phyloP scores from a whole-genome alignment of 2,888 invertebrate species.

The Cantharis nigra region DNA sequence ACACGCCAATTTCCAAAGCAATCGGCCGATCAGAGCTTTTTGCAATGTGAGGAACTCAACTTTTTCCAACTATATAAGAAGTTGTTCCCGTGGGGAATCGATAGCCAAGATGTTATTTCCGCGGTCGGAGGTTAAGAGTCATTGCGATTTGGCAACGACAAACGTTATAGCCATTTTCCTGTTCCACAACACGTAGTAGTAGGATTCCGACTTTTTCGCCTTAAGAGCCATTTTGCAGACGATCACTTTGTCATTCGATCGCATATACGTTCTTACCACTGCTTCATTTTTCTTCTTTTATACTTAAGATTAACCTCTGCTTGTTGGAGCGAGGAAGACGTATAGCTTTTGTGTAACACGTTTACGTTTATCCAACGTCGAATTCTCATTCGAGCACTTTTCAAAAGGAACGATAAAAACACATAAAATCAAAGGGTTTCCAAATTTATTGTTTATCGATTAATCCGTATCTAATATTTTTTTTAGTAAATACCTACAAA shows the following conservation, averaged over 20 bases:
- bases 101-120: slow-evolving; percentile 46
- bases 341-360: slow-evolving; percentile 20
- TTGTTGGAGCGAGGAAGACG: slow-evolving; percentile 28
- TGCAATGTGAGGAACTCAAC: slow-evolving; percentile 43
- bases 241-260: slow-evolving; percentile 29
- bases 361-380: slow-evolving; percentile 16
- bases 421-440: slow-evolving; percentile 27
- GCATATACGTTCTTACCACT: slow-evolving; percentile 21
- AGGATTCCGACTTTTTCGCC: slow-evolving; percentile 21
- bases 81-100: slow-evolving; percentile 52
- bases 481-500: not conserved
- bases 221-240: slow-evolving; percentile 27
- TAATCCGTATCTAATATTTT: not conserved
- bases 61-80: slow-evolving; percentile 49
- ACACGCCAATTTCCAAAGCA: slow-evolving; percentile 53
- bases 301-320: slow-evolving; percentile 25
- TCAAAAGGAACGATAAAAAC: slow-evolving; percentile 22
- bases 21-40: slow-evolving; percentile 52
- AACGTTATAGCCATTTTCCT: slow-evolving; percentile 39
- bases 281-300: slow-evolving; percentile 32
- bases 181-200: slow-evolving; percentile 30
- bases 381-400: slow-evolving; percentile 21
- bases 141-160: slow-evolving; percentile 46
- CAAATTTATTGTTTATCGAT: slow-evolving; percentile 31
- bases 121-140: slow-evolving; percentile 49